These are phyloP conservation scores for Gracilinanus agilis DNA, from an alignment of 2,113 vertebrate species.

Conservation along the genomic window DNA sequence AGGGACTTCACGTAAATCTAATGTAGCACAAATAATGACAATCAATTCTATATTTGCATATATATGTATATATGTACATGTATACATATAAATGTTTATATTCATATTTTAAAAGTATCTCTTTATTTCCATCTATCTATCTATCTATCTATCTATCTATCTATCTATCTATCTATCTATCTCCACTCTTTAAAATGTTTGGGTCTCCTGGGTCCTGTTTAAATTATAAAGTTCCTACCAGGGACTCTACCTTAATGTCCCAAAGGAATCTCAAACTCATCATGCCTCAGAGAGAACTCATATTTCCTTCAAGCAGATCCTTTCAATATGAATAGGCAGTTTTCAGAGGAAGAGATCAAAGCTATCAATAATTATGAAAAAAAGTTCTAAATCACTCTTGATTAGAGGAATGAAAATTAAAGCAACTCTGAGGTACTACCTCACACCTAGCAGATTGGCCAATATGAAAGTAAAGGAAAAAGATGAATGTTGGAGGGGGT, in stretches of 20 bases:
- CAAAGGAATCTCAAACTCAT: neutral
- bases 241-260: neutral
- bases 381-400: too few relatives aligned
- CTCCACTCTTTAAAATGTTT: neutral
- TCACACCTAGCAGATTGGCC: too few relatives aligned
- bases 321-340: too few relatives aligned
- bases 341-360: too few relatives aligned
- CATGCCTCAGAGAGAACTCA: neutral
- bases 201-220: neutral
- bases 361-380: too few relatives aligned
- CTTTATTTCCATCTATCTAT: neutral
- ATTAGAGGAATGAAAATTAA: too few relatives aligned
- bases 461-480: too few relatives aligned
- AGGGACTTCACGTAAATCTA: neutral
- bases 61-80: neutral
- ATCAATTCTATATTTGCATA: neutral
- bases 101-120: too few relatives aligned
- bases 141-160: too few relatives aligned
- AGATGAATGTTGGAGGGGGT: too few relatives aligned
- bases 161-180: neutral
- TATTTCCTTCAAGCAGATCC: neutral
- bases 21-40: neutral
- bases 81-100: too few relatives aligned
- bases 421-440: too few relatives aligned
- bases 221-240: neutral